Conservation (phyloP, 2,888 invertebrate genomes). For the Lasioglossum leucozonium region DNA sequence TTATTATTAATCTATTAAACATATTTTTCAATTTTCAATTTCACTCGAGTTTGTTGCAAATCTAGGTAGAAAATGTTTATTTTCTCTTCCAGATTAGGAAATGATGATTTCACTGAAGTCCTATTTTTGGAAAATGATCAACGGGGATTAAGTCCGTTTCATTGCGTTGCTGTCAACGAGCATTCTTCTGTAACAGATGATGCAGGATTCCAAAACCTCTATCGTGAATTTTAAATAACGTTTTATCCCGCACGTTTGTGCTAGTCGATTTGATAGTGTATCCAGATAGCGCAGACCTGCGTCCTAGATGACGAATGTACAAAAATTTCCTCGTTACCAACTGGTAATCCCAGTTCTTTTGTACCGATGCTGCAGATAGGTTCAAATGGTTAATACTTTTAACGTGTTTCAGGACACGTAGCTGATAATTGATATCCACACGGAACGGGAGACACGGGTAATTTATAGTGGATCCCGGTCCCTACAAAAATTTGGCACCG, state of each 20-base stretch:
- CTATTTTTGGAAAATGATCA: not conserved
- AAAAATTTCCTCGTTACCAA: not conserved
- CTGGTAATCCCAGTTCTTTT: not conserved
- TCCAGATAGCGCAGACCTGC: not conserved
- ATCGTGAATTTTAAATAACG: not conserved
- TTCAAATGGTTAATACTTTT: conserved; percentile 42
- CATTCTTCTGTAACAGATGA: not conserved
- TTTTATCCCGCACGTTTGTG: not conserved
- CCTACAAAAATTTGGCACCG: conserved; percentile 69
- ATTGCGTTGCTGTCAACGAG: not conserved
- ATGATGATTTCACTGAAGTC: not conserved
- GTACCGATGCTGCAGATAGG: not conserved
- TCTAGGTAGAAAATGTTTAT: no score
- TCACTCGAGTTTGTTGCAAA: no score
- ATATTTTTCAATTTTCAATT: no score
- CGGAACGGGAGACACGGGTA: conserved; percentile 49
- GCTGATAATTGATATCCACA: conserved; percentile 69
- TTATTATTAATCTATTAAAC: no score
- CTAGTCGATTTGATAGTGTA: not conserved
- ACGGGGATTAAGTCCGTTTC: not conserved
- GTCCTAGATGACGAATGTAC: not conserved
- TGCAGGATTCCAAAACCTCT: not conserved
- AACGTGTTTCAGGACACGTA: conserved; percentile 46
- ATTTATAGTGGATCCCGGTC: conserved; percentile 62
- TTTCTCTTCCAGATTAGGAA: no score